A percentile compares a stretch with the other conserved stretches of the same genome.
Evolutionary conservation across 2,797 vertebrate species (phyloP).

Genomic region (Lemur catta): DNA sequence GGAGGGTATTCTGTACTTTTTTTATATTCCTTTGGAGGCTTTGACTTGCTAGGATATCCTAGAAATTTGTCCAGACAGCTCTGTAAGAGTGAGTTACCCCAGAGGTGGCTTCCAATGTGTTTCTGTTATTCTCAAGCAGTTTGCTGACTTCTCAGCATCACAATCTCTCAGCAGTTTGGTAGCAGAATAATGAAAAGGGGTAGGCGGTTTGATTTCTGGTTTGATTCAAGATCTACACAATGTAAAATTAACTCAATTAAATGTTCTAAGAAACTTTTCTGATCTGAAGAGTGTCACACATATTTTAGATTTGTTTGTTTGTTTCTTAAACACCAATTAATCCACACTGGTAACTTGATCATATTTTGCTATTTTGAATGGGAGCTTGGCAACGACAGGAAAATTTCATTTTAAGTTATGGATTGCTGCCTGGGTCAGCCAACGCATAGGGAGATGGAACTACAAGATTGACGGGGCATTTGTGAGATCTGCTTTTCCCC

Average conservation of each 20-base stretch:
- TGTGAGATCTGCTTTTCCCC: slow-evolving; percentile 59
- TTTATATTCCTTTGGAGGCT: background rate
- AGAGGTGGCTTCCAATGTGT: background rate
- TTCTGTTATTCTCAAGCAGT: slow-evolving; percentile 6
- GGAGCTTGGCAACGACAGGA: slow-evolving; percentile 33
- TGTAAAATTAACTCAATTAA: slow-evolving; percentile 10
- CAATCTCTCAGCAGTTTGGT: background rate
- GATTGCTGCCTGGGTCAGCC: slow-evolving; percentile 40
- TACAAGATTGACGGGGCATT: slow-evolving; percentile 58
- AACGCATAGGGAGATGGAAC: slow-evolving; percentile 33
- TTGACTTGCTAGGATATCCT: background rate
- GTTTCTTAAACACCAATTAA: slow-evolving; percentile 33
- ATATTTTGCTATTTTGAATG: slow-evolving; percentile 8
- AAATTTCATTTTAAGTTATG: slow-evolving; percentile 55
- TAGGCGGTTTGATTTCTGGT: background rate
- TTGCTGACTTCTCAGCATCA: background rate
- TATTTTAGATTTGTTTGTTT: background rate
- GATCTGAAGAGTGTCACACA: background rate
- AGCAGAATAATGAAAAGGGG: background rate
- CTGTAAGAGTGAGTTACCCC: background rate
- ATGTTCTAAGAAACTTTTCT: slow-evolving; percentile 19
- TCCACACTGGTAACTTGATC: background rate
- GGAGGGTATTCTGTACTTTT: background rate
- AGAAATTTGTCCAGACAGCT: background rate
- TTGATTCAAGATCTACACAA: background rate